phyloP scores from a whole-genome alignment of 1,140 invertebrate genomes.

The Idris sp. region DNA sequence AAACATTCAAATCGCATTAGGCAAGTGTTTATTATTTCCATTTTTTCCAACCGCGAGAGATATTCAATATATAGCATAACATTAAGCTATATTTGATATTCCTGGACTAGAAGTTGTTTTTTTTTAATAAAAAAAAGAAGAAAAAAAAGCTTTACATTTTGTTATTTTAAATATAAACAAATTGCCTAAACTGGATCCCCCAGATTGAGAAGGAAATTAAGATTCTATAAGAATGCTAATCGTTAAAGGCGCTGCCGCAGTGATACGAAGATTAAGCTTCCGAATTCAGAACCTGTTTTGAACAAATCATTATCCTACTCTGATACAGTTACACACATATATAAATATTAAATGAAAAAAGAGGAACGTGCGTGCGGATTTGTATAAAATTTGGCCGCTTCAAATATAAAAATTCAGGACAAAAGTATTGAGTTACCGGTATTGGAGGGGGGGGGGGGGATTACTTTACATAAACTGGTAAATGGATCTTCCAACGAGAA shows the following conservation, averaged over 20 bases:
- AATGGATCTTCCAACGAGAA: neutral
- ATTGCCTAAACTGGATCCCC: too few relatives aligned
- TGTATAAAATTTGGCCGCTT: neutral
- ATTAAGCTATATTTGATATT: too few relatives aligned
- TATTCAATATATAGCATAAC: too few relatives aligned
- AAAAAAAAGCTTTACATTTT: too few relatives aligned
- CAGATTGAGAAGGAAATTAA: neutral
- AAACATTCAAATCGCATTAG: slow-evolving; percentile 23
- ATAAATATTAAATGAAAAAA: slow-evolving; percentile 20
- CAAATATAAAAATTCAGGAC: slow-evolving; percentile 6
- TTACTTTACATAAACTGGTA: slow-evolving; percentile 15
- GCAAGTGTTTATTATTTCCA: neutral
- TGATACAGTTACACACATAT: slow-evolving; percentile 24
- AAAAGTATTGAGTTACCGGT: slow-evolving; percentile 22
- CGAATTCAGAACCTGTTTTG: slow-evolving; percentile 25
- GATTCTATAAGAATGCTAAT: slow-evolving; percentile 18
- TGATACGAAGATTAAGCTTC: slow-evolving; percentile 22
- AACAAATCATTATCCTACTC: slow-evolving; percentile 29
- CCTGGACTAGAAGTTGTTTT: too few relatives aligned
- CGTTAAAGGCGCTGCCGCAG: neutral
- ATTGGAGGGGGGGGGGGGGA: neutral
- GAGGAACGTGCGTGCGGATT: neutral
- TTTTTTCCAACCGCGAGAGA: neutral
- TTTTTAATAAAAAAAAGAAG: too few relatives aligned
- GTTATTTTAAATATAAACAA: too few relatives aligned